Conservation (phyloP, 2,888 invertebrate species). For the Eumerus sabulonum region DNA sequence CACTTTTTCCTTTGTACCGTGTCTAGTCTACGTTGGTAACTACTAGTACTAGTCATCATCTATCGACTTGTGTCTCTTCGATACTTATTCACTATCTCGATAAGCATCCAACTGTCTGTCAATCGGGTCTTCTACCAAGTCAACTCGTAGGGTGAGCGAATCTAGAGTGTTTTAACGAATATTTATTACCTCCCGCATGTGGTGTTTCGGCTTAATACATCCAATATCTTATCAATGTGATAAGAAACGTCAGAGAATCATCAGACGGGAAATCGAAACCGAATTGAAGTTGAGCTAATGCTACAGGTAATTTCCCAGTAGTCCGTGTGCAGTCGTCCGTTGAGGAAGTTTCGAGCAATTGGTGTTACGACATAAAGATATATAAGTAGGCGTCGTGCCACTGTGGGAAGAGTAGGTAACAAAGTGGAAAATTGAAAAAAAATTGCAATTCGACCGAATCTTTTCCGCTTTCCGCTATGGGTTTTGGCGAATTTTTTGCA, state of each 20-base stretch:
- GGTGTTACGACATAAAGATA: no score
- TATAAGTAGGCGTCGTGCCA: no score
- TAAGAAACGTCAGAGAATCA: constrained; percentile 46
- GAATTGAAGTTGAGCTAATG: constrained; percentile 33
- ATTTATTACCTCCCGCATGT: constrained; percentile 16
- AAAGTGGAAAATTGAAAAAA: background rate
- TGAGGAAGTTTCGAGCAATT: constrained; percentile 37
- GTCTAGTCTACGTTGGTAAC: no score
- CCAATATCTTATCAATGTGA: constrained; percentile 61
- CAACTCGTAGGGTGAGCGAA: no score
- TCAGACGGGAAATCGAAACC: constrained; percentile 30
- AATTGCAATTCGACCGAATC: no score
- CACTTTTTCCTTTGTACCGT: no score
- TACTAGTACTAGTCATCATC: no score
- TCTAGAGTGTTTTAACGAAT: constrained; percentile 43
- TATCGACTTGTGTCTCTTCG: no score
- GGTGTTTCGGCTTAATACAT: constrained; percentile 30
- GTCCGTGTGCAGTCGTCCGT: constrained; percentile 47
- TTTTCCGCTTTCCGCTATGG: constrained; percentile 7
- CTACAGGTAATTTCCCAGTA: constrained; percentile 23
- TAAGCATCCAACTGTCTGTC: constrained; percentile 44
- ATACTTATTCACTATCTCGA: background rate
- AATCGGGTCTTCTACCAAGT: background rate
- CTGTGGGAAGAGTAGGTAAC: no score
- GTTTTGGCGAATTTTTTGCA: background rate